phyloP scores from a whole-genome alignment of 2,888 invertebrate genomes.

The Pseudococcus jackbeardsleyi region DNA sequence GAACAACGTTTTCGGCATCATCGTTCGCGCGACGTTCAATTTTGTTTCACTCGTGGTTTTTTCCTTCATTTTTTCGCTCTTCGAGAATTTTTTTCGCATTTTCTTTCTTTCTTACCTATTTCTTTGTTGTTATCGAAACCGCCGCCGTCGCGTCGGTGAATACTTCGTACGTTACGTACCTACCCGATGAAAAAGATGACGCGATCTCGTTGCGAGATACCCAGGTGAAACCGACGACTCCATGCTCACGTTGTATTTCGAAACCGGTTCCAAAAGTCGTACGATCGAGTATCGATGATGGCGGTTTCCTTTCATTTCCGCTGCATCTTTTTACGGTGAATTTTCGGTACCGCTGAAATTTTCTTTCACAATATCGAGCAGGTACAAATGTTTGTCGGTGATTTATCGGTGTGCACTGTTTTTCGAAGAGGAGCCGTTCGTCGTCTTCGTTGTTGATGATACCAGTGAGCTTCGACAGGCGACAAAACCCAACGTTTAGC shows the following conservation, averaged over 20 bases:
- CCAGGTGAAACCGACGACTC: neutral
- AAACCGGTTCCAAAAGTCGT: neutral
- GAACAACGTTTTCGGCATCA: conserved; percentile 36
- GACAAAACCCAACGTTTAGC: neutral
- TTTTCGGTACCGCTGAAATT: neutral
- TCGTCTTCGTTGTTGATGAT: neutral
- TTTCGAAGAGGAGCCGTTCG: neutral
- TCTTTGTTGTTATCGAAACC: neutral
- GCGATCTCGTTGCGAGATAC: neutral
- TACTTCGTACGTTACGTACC: neutral
- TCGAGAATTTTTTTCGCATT: neutral
- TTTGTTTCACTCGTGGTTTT: neutral
- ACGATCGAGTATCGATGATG: neutral
- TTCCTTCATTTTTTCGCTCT: neutral
- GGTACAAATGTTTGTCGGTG: neutral
- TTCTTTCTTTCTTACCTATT: neutral
- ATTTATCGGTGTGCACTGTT: neutral
- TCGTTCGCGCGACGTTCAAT: conserved; percentile 46
- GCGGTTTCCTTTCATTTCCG: too few relatives aligned
- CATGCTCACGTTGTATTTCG: neutral
- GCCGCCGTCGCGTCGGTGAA: too few relatives aligned
- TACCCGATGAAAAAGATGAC: neutral
- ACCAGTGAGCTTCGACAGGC: neutral
- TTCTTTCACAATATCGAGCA: neutral
- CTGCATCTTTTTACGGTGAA: neutral